Base-by-base conservation (phyloP, 1,140 invertebrate genomes). In the Hycleus phaleratus region DNA sequence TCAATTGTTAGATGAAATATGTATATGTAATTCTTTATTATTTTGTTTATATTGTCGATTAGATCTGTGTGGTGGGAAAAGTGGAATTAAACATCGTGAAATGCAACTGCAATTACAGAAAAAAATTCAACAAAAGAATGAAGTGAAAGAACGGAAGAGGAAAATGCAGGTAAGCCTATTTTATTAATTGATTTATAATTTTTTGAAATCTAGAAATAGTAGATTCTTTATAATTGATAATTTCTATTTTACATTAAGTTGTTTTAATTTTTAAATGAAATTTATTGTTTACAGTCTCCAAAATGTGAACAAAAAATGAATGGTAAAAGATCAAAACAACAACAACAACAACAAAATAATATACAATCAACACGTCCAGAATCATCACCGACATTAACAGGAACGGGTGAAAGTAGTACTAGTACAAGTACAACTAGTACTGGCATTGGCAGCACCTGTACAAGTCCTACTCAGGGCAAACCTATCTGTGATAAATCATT, bases 71-170 rank as follows among this genome's bases (percentile, higher is more conserved):
- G 43, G 47, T 59, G 43, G 49, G 18, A 66, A 67, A 56, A 60
- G 47, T 52, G 56, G 49, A 39, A 77, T 72, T 54, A 80, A 81
- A 68, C 77, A 84, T 51, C 74, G 80, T 57, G 83, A 85, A 68
- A 79, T 82, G 38, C 82, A 84, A 60, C 63, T 85, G 47, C 82
- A 85, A 59, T 74, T 86, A 43, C 83, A 84, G 66, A 75, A 80
- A 44, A 86, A 86, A 71, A 73, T 87, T 42, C 80, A 87, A 49
- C 83, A 88, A 71, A 80, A 83, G 46, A 69, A 61, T 51, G 85
- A 88, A 68, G 73, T 84, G 11, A 83, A 83, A 59, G 84, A 90
- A 67, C 80, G 87, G 64, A 90, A 90, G 69, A 77, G 82, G 61
- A 85, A 84, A 73, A 68, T 85, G 51, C 82, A 85, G 75, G 82